Evolutionary conservation across 2,113 vertebrate genomes (phyloP).

Genomic region (Suricata suricatta): DNA sequence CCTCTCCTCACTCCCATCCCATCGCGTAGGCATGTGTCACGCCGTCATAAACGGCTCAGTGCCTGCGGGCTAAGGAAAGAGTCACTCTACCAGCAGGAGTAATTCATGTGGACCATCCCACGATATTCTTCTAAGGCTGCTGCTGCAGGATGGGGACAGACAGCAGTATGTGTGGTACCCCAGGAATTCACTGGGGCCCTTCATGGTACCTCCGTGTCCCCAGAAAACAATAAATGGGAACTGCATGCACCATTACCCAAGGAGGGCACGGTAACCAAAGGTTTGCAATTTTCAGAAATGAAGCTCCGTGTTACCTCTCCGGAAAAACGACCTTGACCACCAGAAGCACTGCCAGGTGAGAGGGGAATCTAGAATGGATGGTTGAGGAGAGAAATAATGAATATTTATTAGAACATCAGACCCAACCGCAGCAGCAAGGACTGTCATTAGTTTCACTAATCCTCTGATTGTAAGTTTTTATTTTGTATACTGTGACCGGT

Average conservation of each 20-base stretch:
- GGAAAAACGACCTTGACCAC: neutral
- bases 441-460: neutral
- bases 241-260: neutral
- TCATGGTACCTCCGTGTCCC: neutral
- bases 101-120: neutral
- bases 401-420: neutral
- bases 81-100: neutral
- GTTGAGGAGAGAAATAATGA: neutral
- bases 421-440: neutral
- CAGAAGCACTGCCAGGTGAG: neutral
- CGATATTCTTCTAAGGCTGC: neutral
- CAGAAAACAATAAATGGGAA: neutral
- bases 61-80: neutral
- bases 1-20: neutral
- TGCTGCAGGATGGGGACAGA: neutral
- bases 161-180: neutral
- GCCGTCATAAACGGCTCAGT: neutral
- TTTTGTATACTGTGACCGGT: neutral
- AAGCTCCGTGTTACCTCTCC: neutral
- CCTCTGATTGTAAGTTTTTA: neutral
- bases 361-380: neutral
- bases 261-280: neutral
- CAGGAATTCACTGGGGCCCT: neutral
- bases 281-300: neutral
- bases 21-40: neutral